Base-by-base conservation (phyloP, 1,140 invertebrate species). In the Drosophila simulans region DNA sequence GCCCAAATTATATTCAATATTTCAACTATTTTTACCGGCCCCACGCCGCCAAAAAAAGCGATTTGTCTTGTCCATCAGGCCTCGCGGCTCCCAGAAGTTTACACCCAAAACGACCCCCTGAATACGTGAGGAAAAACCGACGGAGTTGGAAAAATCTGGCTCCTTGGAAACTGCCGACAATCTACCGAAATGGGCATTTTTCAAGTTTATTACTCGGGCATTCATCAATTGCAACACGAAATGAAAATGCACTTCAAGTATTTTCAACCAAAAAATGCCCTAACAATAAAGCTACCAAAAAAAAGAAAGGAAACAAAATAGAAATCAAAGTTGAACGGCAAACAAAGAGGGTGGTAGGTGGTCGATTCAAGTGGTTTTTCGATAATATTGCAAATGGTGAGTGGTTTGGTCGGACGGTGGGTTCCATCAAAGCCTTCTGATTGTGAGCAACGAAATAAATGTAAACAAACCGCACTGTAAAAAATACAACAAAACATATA, bases 131-230 rank as follows among this genome's bases (percentile, higher is more conserved):
- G 34, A 64, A 57, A 79, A 48, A 48, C 37, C 7, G 20, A 42
- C 35, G 27, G 37, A 63, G 35, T 10, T 7, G 58, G 25, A 60
- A 64, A 62, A 64, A 22, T 65, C 27, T 22, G 35, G 37, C 59
- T 70, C 42, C 63, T 70, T 56, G 20, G n/a, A 64, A 45, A 60
- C 25, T 39, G 63, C 62, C 64, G 64, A 56, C 64, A 53, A 65
- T 69, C 46, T 40, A 35, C 64, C 20, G 34, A 57, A 82, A 80
- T 75, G 76, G 54, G 76, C 70, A 83, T 84, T 82, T 84, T 80
- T 83, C 70, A 80, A 79, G 75, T 83, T 84, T 84, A 83, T 80
- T 84, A 83, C 80, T 63, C 63, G 48, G 56, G 55, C 76, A 83
- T 83, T 83, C 73, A 84, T 83, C 80, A 70, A 84, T 75, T 60